Base-by-base conservation (phyloP, 2,888 invertebrate genomes). In the Willowsia nigromaculata region DNA sequence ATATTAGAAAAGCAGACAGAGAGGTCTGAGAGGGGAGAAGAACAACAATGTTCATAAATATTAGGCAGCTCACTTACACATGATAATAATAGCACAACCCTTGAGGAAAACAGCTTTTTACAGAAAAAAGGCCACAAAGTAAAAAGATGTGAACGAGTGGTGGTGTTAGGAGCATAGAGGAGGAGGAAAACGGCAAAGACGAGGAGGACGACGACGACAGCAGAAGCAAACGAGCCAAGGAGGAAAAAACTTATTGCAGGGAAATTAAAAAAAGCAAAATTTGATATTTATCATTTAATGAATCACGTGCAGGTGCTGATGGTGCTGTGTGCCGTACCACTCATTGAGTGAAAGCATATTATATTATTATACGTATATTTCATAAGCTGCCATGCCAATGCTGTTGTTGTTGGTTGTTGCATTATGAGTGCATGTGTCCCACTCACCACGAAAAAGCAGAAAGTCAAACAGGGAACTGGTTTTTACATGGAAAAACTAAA, bases 211-310 rank as follows among this genome's bases (percentile, higher is more conserved):
- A 62, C 81, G 62, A 50, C 62, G 43, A 56, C 74, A 56, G 47
- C 50, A 68, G 9, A 76, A 68, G 83, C 81, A 89, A 89, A 84
- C 85, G 68, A 78, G 85, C 6, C 56, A 56, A 76, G 76, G 78
- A 85, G 27, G 47, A 90, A 90, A 90, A 90, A 92, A 90, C 90
- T 90, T 92, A 92, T 87, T 90, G 91, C 90, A 91, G 91, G 92
- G 92, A 92, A 92, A 92, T 92, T 92, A 92, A 92, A 92, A 92
- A 92, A 91, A 91, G 89, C 90, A 92, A 92, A 92, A 92, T 92
- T 92, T 91, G 92, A 92, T 92, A 89, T 91, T 92, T 92, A 92
- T 92, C 93, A 92, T 92, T 91, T 92, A 92, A 92, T 93, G 92
- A 92, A 93, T 93, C 92, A 93, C 92, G 92, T 92, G 92, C 92